A percentile compares a stretch with the other conserved stretches of the same genome.
Evolutionary conservation across 2,797 vertebrate genomes (phyloP).

Genomic region (Cyclopterus lumpus): DNA sequence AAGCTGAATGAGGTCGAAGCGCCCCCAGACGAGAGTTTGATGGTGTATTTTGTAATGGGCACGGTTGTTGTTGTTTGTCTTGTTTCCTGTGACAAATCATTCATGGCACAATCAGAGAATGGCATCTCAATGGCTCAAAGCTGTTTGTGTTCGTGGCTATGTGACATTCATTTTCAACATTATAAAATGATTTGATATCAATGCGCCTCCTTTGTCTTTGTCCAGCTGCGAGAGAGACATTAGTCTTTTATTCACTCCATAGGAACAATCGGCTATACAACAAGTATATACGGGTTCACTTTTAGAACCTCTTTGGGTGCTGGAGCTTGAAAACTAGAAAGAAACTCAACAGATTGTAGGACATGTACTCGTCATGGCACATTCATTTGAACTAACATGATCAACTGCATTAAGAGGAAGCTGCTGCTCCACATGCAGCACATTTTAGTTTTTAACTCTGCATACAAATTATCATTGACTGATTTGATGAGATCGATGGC

Average conservation of each 20-base stretch:
- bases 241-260: too few relatives aligned
- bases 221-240: not conserved
- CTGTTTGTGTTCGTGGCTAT: slow-evolving; percentile 73
- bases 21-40: slow-evolving; percentile 11
- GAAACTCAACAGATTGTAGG: too few relatives aligned
- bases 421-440: too few relatives aligned
- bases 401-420: too few relatives aligned
- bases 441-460: too few relatives aligned
- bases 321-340: not conserved
- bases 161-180: slow-evolving; percentile 68
- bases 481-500: not conserved
- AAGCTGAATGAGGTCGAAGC: slow-evolving; percentile 44
- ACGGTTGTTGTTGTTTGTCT: slow-evolving; percentile 53
- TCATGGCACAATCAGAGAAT: slow-evolving; percentile 72
- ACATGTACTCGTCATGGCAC: too few relatives aligned
- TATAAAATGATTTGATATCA: slow-evolving; percentile 72
- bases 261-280: too few relatives aligned
- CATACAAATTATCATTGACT: too few relatives aligned
- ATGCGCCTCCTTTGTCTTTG: slow-evolving; percentile 22
- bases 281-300: not conserved
- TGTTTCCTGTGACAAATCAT: slow-evolving; percentile 70
- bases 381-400: too few relatives aligned
- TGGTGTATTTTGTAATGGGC: slow-evolving; percentile 40
- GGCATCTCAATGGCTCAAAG: slow-evolving; percentile 62
- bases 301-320: not conserved